Base-by-base conservation (phyloP, 2,797 vertebrate species). In the Mormyrops attenuatus region DNA sequence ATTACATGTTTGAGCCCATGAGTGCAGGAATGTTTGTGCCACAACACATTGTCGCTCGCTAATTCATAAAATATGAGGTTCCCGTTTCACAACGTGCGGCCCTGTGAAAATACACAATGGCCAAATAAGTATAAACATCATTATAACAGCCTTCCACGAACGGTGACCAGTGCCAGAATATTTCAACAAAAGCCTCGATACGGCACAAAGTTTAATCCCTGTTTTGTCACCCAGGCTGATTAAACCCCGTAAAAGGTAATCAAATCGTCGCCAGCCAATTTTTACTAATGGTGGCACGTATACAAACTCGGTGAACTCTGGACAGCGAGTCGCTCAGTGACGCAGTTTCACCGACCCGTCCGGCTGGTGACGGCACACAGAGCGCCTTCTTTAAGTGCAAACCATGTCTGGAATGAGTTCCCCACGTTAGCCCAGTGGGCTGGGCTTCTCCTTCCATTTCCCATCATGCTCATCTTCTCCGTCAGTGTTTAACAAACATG, bases 391-490 rank as follows among this genome's bases (percentile, higher is more conserved):
- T n/a, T 15, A 87, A 34, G 53, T 30, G 26, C 0, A 20, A 93
- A 92, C 93, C 95, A 95, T 94, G 94, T 53, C 93, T 90, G 93
- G 92, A 94, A 95, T 94, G 94, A 57, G 26, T 3, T 47, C 44
- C 17, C 26, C 30, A 30, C 0, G 88, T n/a, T 38, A 88, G 41
- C 93, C 92, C 0, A 57, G 91, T 92, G 91, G 89, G 22, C 17
- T 0, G 22, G 41, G 30, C 47, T 34, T 80, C 30, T 80, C 73
- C 80, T 89, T 8, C 50, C 85, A 17, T 55, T 57, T 55, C 84
- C 47, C 84, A 55, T 55, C 53, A 2, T 13, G 53, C 86, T 11
- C 11, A 17, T 38, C 52, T 41, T 87, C 52, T 57, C 50, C 17
- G 0, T 1, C 38, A 41, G 30, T 87, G 86, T 87, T 87, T 87